phyloP scores from a whole-genome alignment of 2,888 invertebrate genomes.

The Andrena praecox region DNA sequence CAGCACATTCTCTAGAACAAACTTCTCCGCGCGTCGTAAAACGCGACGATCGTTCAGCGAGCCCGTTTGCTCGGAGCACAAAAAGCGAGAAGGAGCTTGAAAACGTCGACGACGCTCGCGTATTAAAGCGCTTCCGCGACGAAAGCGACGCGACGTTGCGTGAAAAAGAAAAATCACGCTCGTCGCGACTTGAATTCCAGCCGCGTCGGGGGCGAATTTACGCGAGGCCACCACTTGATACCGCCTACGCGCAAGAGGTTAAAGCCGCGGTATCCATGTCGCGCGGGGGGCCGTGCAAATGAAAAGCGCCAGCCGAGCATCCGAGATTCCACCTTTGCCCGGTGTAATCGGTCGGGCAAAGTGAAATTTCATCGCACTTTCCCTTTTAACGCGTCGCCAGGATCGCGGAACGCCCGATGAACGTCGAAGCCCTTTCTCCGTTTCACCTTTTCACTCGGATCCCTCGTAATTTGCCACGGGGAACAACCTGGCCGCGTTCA shows the following conservation, averaged over 20 bases:
- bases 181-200: not conserved
- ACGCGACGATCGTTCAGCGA: too few relatives aligned
- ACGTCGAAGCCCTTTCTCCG: not conserved
- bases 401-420: constrained; percentile 5
- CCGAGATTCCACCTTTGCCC: constrained; percentile 10
- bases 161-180: constrained; percentile 9
- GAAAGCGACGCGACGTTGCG: not conserved
- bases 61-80: too few relatives aligned
- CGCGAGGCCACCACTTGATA: constrained; percentile 6
- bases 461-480: constrained; percentile 7
- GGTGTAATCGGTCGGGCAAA: constrained; percentile 3
- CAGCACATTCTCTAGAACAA: too few relatives aligned
- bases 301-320: not conserved
- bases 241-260: constrained; percentile 11
- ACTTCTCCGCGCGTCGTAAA: too few relatives aligned
- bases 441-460: not conserved
- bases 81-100: too few relatives aligned
- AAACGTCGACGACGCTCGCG: not conserved
- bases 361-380: constrained; percentile 23
- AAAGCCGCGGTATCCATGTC: constrained; percentile 10
- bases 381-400: constrained; percentile 8
- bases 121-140: not conserved
- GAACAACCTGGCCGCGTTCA: not conserved
- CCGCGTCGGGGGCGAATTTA: constrained; percentile 14
- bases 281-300: not conserved